phyloP scores from a whole-genome alignment of 2,888 invertebrate species.

The Lasioglossum lativentre region DNA sequence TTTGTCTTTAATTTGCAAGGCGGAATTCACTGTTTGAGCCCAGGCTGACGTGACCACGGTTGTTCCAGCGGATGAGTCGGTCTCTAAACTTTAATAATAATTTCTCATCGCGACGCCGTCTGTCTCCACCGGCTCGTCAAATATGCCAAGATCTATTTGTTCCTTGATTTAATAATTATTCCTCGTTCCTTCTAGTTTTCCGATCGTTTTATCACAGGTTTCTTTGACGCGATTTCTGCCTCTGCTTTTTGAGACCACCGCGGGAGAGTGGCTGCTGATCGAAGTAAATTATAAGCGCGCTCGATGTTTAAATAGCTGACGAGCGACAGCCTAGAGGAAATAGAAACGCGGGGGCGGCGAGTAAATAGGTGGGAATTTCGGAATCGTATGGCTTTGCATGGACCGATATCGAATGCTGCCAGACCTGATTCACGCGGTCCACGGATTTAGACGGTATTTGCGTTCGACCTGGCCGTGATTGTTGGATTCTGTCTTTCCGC shows the following conservation, averaged over 20 bases:
- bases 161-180: not conserved
- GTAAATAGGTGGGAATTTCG: constrained; percentile 50
- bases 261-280: constrained; percentile 4
- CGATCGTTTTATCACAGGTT: constrained; percentile 10
- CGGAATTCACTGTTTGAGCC: constrained; percentile 73
- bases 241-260: not conserved
- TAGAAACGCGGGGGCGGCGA: constrained; percentile 23
- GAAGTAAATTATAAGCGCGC: constrained; percentile 61
- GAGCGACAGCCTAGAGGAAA: constrained; percentile 46
- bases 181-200: not conserved
- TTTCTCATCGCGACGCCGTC: constrained; percentile 40
- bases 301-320: constrained; percentile 64
- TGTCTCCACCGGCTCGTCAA: constrained; percentile 29
- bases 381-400: constrained; percentile 1
- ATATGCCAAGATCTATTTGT: constrained; percentile 40
- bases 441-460: constrained; percentile 40
- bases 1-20: constrained; percentile 77
- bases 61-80: constrained; percentile 42
- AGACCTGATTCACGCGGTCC: constrained; percentile 24
- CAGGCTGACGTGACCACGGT: constrained; percentile 55
- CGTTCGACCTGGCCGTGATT: constrained; percentile 37
- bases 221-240: not conserved
- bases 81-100: constrained; percentile 71
- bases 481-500: not conserved
- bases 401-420: constrained; percentile 6